Evolutionary conservation across 2,888 invertebrate species (phyloP).

Genomic region (Cerceris rybyensis): DNA sequence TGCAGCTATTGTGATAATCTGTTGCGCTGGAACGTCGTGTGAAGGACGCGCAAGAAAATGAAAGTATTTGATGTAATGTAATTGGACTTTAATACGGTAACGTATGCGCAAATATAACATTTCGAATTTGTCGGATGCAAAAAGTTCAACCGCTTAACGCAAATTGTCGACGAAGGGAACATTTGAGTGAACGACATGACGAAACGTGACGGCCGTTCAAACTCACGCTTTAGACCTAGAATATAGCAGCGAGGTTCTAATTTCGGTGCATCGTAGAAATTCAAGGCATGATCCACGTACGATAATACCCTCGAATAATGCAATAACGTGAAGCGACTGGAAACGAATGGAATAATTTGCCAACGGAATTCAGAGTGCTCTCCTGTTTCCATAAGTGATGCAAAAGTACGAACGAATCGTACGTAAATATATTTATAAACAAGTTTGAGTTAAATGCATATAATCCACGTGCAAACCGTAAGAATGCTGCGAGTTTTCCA

Average conservation of each 20-base stretch:
- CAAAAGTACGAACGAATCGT: neutral
- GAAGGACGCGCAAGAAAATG: too few species aligned
- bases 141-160: slow-evolving; percentile 50
- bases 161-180: slow-evolving; percentile 52
- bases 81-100: too few species aligned
- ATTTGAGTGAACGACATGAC: slow-evolving; percentile 39
- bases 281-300: slow-evolving; percentile 53
- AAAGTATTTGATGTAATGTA: too few species aligned
- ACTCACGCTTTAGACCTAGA: slow-evolving; percentile 48
- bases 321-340: slow-evolving; percentile 58
- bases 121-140: too few species aligned
- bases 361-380: slow-evolving; percentile 43
- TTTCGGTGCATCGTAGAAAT: slow-evolving; percentile 56
- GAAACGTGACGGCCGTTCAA: slow-evolving; percentile 64
- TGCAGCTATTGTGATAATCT: too few species aligned
- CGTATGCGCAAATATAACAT: neutral
- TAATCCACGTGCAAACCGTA: too few species aligned
- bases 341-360: slow-evolving; percentile 55
- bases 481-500: too few species aligned
- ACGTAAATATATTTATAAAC: neutral
- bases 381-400: slow-evolving; percentile 23
- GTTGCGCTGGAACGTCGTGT: too few species aligned
- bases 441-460: neutral
- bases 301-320: slow-evolving; percentile 60
- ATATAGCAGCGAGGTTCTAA: slow-evolving; percentile 51